phyloP scores from a whole-genome alignment of 2,888 invertebrate species.

The Drosophila setosimentum region DNA sequence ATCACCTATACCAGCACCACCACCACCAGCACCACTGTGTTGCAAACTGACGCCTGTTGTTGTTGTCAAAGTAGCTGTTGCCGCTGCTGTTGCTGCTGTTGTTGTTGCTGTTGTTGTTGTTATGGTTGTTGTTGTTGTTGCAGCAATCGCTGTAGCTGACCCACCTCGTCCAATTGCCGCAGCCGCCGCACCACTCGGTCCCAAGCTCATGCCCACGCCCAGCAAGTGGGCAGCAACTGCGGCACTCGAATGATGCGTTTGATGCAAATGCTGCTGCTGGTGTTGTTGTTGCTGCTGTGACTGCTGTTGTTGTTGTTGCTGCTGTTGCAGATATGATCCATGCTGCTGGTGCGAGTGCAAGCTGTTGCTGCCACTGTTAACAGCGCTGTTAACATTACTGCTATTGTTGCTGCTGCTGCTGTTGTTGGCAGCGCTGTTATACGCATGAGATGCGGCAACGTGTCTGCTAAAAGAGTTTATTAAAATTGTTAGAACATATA shows the following conservation, averaged over 20 bases:
- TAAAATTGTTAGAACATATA: not conserved
- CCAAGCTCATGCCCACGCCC: conserved; percentile 49
- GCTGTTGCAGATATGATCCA: conserved; percentile 46
- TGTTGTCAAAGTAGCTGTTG: conserved; percentile 57
- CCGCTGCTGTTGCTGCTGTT: conserved; percentile 43
- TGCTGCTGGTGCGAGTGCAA: conserved; percentile 55
- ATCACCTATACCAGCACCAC: conserved; percentile 6
- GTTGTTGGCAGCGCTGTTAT: conserved; percentile 55
- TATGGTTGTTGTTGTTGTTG: conserved; percentile 55
- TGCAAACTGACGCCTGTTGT: conserved; percentile 56
- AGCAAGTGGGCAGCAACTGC: conserved; percentile 65
- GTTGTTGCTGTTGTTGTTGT: conserved; percentile 52
- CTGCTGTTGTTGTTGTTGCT: conserved; percentile 44
- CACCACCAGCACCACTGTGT: conserved; percentile 36
- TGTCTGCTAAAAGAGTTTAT: conserved; percentile 51
- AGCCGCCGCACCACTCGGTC: conserved; percentile 41
- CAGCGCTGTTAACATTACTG: conserved; percentile 53
- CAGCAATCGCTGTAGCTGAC: conserved; percentile 65
- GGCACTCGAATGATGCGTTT: conserved; percentile 54
- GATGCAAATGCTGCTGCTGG: conserved; percentile 48
- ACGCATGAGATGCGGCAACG: conserved; percentile 51
- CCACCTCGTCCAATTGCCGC: conserved; percentile 79
- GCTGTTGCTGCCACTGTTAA: conserved; percentile 68
- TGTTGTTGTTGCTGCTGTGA: conserved; percentile 61
- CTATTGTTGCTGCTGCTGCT: conserved; percentile 59